Conservation (phyloP, 2,797 vertebrate species). For the Clarias fuscus region DNA sequence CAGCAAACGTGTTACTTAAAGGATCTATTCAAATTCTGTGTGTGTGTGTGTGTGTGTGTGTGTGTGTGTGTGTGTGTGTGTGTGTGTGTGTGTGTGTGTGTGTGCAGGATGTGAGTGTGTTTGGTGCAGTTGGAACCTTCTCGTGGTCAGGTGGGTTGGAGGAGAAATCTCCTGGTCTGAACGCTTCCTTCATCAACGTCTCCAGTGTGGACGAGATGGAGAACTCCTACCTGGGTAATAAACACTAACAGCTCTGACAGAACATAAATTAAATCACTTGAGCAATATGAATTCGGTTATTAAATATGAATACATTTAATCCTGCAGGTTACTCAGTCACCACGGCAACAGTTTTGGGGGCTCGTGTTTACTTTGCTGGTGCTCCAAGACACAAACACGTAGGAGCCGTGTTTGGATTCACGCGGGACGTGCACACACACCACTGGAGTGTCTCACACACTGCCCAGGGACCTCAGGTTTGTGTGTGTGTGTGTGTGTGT, state of each 20-base stretch:
- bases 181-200: constrained; percentile 52
- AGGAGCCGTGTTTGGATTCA: constrained; percentile 58
- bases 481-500: constrained; percentile 3
- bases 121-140: constrained; percentile 58
- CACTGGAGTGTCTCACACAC: constrained; percentile 48
- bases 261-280: not conserved
- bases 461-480: constrained; percentile 55
- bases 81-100: constrained; percentile 2
- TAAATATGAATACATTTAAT: not conserved
- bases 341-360: constrained; percentile 35
- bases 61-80: constrained; percentile 33
- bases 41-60: not conserved
- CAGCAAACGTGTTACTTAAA: not conserved
- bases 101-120: constrained; percentile 46
- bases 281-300: not conserved
- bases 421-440: constrained; percentile 16
- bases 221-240: constrained; percentile 59
- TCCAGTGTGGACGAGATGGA: constrained; percentile 45
- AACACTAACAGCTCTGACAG: not conserved
- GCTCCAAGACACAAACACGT: constrained; percentile 58
- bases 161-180: constrained; percentile 10
- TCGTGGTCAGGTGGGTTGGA: constrained; percentile 60
- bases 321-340: constrained; percentile 58
- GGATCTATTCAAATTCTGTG: not conserved
- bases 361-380: constrained; percentile 51